phyloP scores from a whole-genome alignment of 2,888 invertebrate genomes.

The Timandra comae region DNA sequence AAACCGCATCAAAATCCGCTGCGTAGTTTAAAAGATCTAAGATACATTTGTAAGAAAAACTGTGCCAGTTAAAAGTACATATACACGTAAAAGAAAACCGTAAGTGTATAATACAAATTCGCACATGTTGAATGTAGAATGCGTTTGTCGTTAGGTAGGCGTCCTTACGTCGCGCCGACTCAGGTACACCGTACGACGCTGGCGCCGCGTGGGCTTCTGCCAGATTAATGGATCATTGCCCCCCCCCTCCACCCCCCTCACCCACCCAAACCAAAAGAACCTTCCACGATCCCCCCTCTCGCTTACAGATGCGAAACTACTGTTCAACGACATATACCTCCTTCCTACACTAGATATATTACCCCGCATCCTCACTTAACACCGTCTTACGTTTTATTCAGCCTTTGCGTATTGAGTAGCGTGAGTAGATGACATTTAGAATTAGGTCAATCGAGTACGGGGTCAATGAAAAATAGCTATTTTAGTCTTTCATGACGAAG shows the following conservation, averaged over 20 bases:
- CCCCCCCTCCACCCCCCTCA: constrained; percentile 65
- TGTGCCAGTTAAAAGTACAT: too few species aligned
- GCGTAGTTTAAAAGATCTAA: too few species aligned
- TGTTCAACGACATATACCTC: constrained; percentile 60
- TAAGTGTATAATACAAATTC: constrained; percentile 19
- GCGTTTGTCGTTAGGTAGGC: constrained; percentile 65
- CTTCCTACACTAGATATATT: constrained; percentile 59
- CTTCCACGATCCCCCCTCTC: constrained; percentile 29
- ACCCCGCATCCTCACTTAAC: constrained; percentile 47
- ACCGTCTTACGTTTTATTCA: constrained; percentile 25
- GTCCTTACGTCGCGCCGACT: constrained; percentile 68
- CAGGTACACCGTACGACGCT: constrained; percentile 58
- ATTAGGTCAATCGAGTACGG: constrained; percentile 23
- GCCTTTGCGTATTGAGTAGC: constrained; percentile 11
- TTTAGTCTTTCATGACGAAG: constrained; percentile 17
- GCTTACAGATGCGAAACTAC: constrained; percentile 58
- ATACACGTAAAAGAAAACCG: too few species aligned
- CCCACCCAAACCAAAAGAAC: constrained; percentile 29
- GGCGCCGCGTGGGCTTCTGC: constrained; percentile 89
- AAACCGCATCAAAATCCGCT: too few species aligned
- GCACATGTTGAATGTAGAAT: constrained; percentile 52
- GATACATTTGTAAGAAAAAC: too few species aligned
- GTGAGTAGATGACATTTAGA: constrained; percentile 24
- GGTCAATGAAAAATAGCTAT: constrained; percentile 26
- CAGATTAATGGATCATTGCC: constrained; percentile 91